Percentiles rank a stretch among this genome's conserved stretches.
phyloP scores from a whole-genome alignment of 1,140 invertebrate species.

The Aricia agestis region DNA sequence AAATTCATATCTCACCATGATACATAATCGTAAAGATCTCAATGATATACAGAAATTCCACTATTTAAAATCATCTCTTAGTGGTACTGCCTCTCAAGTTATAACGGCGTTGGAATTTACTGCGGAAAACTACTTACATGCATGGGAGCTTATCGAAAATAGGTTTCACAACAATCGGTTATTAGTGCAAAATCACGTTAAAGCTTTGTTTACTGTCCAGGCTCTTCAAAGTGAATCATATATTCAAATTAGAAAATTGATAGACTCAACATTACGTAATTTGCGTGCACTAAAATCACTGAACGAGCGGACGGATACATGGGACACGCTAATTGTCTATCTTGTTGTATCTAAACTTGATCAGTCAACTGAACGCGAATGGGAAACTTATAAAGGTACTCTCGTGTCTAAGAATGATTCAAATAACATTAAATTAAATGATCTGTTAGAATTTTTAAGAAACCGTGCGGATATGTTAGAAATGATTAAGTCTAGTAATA shows the following conservation, averaged over 20 bases:
- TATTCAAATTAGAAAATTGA: neutral
- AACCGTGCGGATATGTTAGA: constrained; percentile 24
- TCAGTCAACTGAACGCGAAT: constrained; percentile 3
- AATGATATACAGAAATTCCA: constrained; percentile 29
- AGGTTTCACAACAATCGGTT: constrained; percentile 7
- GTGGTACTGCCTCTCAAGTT: constrained; percentile 19
- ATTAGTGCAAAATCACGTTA: neutral
- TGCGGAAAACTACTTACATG: constrained; percentile 21
- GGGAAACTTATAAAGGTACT: neutral
- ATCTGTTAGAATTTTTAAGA: constrained; percentile 26
- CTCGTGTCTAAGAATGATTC: neutral
- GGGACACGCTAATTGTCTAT: constrained; percentile 19
- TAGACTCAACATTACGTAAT: neutral
- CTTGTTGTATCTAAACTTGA: constrained; percentile 15
- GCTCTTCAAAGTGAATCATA: neutral
- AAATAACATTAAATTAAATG: constrained; percentile 16
- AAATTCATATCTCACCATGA: constrained; percentile 25
- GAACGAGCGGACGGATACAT: neutral
- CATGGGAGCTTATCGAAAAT: constrained; percentile 5
- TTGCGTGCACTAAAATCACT: neutral
- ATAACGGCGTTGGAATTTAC: constrained; percentile 33
- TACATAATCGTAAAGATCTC: constrained; percentile 29
- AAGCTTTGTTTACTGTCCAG: neutral
- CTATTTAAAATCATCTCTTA: constrained; percentile 26
- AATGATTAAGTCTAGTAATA: constrained; percentile 1